These are phyloP conservation scores for Acanthurus lineatus DNA, from an alignment of 2,797 vertebrate species.

Conservation along the genomic window DNA sequence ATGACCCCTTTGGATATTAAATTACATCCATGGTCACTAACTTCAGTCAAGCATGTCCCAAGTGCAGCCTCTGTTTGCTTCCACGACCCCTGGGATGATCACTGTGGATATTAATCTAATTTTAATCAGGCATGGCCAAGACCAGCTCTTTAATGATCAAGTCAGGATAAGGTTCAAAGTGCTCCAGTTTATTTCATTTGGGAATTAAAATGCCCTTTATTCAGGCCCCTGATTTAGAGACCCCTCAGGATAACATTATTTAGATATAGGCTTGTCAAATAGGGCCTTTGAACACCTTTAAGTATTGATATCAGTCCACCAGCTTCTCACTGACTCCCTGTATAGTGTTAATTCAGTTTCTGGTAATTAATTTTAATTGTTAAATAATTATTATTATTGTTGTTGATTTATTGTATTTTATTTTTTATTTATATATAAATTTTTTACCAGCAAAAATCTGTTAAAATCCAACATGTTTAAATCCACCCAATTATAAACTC, in stretches of 20 bases:
- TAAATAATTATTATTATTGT: too few relatives aligned
- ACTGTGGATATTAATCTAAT: slow-evolving; percentile 42
- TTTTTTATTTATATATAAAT: too few relatives aligned
- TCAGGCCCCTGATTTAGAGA: background rate
- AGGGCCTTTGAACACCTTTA: slow-evolving; percentile 16
- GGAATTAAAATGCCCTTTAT: slow-evolving; percentile 6
- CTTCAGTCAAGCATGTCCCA: background rate
- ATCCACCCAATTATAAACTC: too few relatives aligned
- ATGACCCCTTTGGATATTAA: slow-evolving; percentile 40
- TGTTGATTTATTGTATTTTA: too few relatives aligned
- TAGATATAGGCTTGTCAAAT: slow-evolving; percentile 17
- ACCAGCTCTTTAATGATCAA: slow-evolving; percentile 5
- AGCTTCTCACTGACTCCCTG: slow-evolving; percentile 14
- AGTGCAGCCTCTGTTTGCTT: slow-evolving; percentile 34
- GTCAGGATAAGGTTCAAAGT: slow-evolving; percentile 9
- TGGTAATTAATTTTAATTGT: too few relatives aligned
- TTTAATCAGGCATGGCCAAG: slow-evolving; percentile 43
- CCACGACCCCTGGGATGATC: slow-evolving; percentile 9
- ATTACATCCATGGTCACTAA: slow-evolving; percentile 9
- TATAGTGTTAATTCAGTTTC: background rate
- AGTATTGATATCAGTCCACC: slow-evolving; percentile 26
- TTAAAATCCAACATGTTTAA: too few relatives aligned
- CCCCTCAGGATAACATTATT: slow-evolving; percentile 29
- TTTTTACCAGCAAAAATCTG: too few relatives aligned
- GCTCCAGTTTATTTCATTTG: background rate